phyloP scores from a whole-genome alignment of 2,113 vertebrate species.

The Herpetotheres cachinnans region DNA sequence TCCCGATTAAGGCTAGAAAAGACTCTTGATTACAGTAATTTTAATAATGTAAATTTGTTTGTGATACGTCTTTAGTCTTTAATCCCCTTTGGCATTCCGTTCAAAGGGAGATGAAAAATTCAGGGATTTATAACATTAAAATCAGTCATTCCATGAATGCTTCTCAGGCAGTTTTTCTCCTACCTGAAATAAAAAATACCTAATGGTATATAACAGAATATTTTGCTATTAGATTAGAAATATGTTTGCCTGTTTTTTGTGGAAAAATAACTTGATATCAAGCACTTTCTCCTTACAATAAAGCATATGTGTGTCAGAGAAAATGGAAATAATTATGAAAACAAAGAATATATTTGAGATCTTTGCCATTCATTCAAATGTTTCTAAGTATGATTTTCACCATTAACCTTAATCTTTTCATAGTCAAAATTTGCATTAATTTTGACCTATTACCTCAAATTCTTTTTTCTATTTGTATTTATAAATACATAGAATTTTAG shows the following conservation, averaged over 20 bases:
- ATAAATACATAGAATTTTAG: not conserved
- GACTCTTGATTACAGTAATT: slow-evolving; percentile 65
- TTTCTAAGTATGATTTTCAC: not conserved
- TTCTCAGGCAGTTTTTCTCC: not conserved
- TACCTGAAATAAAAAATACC: not conserved
- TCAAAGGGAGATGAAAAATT: slow-evolving; percentile 49
- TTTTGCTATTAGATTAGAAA: not conserved
- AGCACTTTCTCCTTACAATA: not conserved
- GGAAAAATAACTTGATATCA: not conserved
- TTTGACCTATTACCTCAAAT: not conserved
- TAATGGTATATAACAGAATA: not conserved
- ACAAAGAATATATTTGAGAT: not conserved
- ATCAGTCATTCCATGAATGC: not conserved
- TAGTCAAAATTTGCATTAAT: not conserved
- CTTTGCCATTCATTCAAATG: not conserved
- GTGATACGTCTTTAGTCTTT: slow-evolving; percentile 59
- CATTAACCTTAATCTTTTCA: not conserved
- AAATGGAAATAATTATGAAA: not conserved
- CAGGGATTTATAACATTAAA: slow-evolving; percentile 65
- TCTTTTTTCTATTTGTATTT: not conserved
- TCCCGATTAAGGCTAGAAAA: slow-evolving; percentile 58
- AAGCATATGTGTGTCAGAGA: not conserved
- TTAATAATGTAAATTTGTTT: slow-evolving; percentile 70
- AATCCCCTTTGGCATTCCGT: slow-evolving; percentile 66
- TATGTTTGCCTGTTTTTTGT: not conserved